Base-by-base conservation (phyloP, 2,113 vertebrate genomes). In the Okapia johnstoni region DNA sequence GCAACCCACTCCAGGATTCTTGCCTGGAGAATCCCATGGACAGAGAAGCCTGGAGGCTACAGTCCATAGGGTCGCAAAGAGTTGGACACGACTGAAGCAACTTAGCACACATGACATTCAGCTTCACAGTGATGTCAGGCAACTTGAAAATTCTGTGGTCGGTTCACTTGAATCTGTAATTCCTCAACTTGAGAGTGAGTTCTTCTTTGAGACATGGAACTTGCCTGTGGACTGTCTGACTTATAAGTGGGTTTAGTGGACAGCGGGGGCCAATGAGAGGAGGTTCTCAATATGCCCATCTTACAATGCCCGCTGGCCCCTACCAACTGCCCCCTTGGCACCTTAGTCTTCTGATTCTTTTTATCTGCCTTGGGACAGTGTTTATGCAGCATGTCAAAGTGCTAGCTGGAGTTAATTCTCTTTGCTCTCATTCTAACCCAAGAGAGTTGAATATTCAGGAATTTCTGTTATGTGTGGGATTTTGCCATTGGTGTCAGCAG, bases 401-500 rank as follows among this genome's bases (percentile, higher is more conserved):
- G 96, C 96, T 97, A 96, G 96, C 97, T 95, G 81, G 88, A 97
- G 86, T 96, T 97, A 87, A 97, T 97, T 97, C 98, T 96, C 92
- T 40, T 63, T 84, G 77, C 81, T 88, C 96, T 98, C 94, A 85
- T 95, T 97, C 95, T 97, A 96, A 97, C 98, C 97, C 93, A 92
- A 92, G 98, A 95, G 28, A 97, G 88, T 93, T 97, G 97, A 98
- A 93, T 90, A 92, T 98, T 98, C 96, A 95, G 88, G 94, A 94
- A 93, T 95, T 92, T 96, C 96, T 96, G 26, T 94, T 93, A 89
- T 88, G 81, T 97, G 77, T 50, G 28, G 50, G 33, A 40, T 70
- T 89, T 95, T 57, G 11, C 48, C 17, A 58, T 90, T 26, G 16
- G 2, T 21, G 7, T 88, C 52, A 57, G 25, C 50, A 58, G 52